Percentiles rank a stretch among this genome's conserved stretches.
These are phyloP conservation scores for Psittacara wagleri DNA, from an alignment of 2,113 vertebrate genomes.

Conservation along the genomic window DNA sequence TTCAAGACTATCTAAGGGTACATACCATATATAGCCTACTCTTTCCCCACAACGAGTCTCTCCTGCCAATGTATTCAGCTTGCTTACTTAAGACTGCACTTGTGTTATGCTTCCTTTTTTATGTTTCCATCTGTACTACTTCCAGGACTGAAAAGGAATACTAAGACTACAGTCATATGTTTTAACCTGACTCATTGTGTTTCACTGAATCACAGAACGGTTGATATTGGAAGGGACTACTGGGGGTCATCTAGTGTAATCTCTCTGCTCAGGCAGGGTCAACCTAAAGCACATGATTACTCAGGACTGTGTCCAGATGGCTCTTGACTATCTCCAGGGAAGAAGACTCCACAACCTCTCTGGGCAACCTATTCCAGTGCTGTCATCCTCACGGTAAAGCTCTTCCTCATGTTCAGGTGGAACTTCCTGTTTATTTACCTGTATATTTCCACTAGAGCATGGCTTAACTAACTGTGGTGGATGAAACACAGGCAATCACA, in stretches of 20 bases:
- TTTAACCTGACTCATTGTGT: neutral
- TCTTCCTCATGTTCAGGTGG: neutral
- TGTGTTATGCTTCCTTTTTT: neutral
- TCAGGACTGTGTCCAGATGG: neutral
- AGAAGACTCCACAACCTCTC: neutral
- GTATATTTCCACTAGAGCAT: neutral
- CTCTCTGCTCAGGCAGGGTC: neutral
- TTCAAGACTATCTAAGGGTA: neutral
- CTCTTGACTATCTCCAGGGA: neutral
- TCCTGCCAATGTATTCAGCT: neutral
- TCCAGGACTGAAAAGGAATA: neutral
- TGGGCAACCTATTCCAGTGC: neutral
- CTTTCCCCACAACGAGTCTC: neutral
- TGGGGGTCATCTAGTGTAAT: neutral
- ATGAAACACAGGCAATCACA: neutral
- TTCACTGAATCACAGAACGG: neutral
- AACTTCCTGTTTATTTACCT: neutral
- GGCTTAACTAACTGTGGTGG: neutral
- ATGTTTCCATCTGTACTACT: neutral
- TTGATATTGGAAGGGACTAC: neutral
- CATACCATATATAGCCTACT: neutral
- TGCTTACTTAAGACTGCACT: neutral
- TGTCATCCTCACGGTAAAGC: neutral
- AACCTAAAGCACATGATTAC: neutral
- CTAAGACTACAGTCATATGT: neutral